These are phyloP conservation scores for Pangasius sanitwongsei DNA, from an alignment of 2,797 vertebrate species.

Conservation along the genomic window DNA sequence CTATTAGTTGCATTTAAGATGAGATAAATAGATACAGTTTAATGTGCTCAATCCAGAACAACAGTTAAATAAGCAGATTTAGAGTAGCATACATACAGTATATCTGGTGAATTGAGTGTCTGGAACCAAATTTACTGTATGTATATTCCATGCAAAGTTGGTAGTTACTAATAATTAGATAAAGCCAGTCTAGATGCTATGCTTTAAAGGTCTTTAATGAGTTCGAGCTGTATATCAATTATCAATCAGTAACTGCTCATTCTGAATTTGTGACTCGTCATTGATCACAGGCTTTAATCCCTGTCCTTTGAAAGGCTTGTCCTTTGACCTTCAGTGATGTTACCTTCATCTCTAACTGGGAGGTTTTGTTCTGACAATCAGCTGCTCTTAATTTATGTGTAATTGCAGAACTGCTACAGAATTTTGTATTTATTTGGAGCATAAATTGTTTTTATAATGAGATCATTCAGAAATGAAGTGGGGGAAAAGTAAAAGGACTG, in stretches of 20 bases:
- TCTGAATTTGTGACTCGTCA: not conserved
- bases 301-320: not conserved
- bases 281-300: not conserved
- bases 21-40: not conserved
- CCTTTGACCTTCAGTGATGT: slow-evolving; percentile 8
- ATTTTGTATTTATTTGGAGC: not conserved
- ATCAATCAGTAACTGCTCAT: not conserved
- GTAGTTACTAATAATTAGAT: not conserved
- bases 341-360: not conserved
- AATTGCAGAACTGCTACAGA: not conserved
- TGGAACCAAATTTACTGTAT: too few species aligned
- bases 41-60: not conserved
- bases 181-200: not conserved
- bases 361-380: not conserved
- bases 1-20: not conserved
- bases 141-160: not conserved
- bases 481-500: not conserved
- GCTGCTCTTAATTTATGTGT: not conserved
- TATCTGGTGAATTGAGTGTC: not conserved
- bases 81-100: not conserved
- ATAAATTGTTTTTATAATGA: not conserved
- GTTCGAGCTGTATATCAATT: not conserved
- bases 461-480: not conserved
- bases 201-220: not conserved
- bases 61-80: not conserved